A percentile compares a stretch with the other conserved stretches of the same genome.
Evolutionary conservation across 2,888 invertebrate species (phyloP).

Genomic region (Nephrocerus scutellatus): DNA sequence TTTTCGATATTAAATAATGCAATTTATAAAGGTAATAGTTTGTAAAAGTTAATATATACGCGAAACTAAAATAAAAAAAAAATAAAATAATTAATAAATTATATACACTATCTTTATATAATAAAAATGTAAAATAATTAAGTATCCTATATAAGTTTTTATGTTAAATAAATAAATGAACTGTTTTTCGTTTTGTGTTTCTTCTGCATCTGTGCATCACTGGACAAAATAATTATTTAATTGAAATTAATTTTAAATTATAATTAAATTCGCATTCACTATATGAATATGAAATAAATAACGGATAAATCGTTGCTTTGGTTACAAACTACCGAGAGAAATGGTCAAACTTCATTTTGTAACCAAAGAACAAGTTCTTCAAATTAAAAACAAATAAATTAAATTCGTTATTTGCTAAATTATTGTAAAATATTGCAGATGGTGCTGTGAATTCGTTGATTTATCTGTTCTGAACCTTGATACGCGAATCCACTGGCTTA

Average conservation of each 20-base stretch:
- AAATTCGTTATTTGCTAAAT: neutral
- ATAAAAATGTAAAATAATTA: neutral
- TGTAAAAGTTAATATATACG: too few species aligned
- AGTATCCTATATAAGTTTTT: neutral
- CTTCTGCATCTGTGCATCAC: neutral
- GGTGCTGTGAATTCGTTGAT: neutral
- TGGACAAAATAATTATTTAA: conserved; percentile 2
- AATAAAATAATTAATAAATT: neutral
- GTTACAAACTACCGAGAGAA: conserved; percentile 28
- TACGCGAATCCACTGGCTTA: conserved; percentile 12
- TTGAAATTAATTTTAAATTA: too few species aligned
- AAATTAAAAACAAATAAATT: conserved; percentile 15
- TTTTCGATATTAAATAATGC: too few species aligned
- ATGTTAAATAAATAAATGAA: conserved; percentile 6
- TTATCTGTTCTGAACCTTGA: neutral
- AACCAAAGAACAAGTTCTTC: conserved; percentile 42
- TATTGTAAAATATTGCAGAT: neutral
- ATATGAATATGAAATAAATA: neutral
- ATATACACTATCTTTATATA: neutral
- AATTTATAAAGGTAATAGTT: too few species aligned
- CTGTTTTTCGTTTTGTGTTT: conserved; percentile 5
- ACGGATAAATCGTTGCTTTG: conserved; percentile 41
- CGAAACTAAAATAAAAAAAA: conserved; percentile 11
- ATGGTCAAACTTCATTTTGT: too few species aligned
- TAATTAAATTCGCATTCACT: neutral